These are phyloP conservation scores for Vespertilio murinus DNA, from an alignment of 2,797 vertebrate species.

Conservation along the genomic window DNA sequence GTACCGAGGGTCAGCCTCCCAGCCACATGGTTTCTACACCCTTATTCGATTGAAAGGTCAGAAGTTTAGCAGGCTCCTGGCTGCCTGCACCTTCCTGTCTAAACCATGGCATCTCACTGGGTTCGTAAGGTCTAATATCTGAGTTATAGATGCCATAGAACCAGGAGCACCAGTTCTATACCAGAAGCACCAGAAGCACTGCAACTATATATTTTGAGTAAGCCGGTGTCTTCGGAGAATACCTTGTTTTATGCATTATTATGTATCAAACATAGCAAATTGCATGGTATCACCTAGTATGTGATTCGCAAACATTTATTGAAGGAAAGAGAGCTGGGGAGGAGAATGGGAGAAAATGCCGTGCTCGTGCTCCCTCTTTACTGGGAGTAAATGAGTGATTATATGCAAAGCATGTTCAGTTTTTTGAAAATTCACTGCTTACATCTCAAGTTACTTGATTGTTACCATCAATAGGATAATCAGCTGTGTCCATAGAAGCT, in stretches of 20 bases:
- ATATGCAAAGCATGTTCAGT: neutral
- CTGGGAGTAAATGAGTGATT: neutral
- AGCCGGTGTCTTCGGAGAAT: neutral
- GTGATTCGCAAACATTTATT: neutral
- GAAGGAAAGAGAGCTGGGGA: neutral
- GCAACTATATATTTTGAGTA: neutral
- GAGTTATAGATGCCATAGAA: neutral
- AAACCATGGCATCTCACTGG: neutral
- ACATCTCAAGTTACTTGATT: neutral
- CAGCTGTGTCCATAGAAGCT: neutral
- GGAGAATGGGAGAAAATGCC: neutral
- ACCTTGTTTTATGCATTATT: neutral
- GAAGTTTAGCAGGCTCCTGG: neutral
- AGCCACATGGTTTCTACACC: neutral
- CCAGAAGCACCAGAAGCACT: too few relatives aligned
- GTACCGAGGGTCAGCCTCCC: neutral
- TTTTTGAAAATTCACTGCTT: neutral
- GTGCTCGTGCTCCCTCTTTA: neutral
- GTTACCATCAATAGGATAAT: neutral
- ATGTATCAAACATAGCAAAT: neutral
- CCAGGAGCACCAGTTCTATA: neutral
- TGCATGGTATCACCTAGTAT: neutral
- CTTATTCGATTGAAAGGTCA: neutral
- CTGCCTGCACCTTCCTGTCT: neutral
- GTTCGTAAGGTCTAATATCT: neutral